Evolutionary conservation across 2,113 vertebrate species (phyloP), one percentile per base, ranked within the genome.

Genomic region (Pluvialis apricaria): DNA sequence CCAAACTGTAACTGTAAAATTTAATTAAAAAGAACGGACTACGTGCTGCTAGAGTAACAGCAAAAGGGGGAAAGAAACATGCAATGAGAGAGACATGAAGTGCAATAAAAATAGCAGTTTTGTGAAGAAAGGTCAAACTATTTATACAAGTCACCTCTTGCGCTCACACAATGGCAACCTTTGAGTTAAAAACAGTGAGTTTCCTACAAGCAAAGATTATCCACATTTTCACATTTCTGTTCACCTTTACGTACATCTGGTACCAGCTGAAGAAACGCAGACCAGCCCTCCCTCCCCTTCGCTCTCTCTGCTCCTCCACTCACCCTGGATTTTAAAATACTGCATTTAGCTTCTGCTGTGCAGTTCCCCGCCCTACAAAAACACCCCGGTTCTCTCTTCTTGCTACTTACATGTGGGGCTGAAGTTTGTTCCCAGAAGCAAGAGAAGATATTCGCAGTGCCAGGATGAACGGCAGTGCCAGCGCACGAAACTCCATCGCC

Each of bases 401-500:
- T 19, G 58, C 92, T 97, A 99, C 99, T 99, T 97, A 99, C 99
- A 99, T 99, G 51, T 98, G 95, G 3, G 98, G 97, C 64, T 98
- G 98, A 18, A 99, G 98, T 45, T 95, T 95, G 83, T 19, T 96
- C 58, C 92, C 98, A 86, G 97, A 80, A 44, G 97, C 95, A 36
- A 96, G 81, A 3, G 95, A 73, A 6, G 92, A 75, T 5, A 78
- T 16, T 36, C 2, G 38, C 80, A 94, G 15, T 0, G 61, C 44
- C 3, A 97, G 64, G 52, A 96, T 7, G 75, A 97, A 25, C 2
- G 79, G 70, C 32, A 95, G 82, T 28, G 95, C 91, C 84, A 93
- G 52, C 6, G 73, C 72, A 29, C 5, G 82, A 17, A 90, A 13
- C 82, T 58, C 95, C 97, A 97, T 96, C 0, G 61, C 92, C 24